Evolutionary conservation across 2,888 invertebrate genomes (phyloP).

Genomic region (Neria commutata): DNA sequence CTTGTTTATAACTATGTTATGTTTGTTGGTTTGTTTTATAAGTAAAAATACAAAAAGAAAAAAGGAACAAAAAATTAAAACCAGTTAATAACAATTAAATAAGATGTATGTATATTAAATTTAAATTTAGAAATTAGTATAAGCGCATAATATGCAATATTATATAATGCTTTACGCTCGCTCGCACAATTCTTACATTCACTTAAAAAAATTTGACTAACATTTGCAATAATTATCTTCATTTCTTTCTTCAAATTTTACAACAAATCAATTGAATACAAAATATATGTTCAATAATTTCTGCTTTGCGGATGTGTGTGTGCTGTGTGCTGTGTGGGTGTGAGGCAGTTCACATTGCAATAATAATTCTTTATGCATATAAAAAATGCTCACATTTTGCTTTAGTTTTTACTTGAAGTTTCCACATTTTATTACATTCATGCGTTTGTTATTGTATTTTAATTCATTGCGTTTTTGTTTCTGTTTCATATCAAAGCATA

Average conservation of each 20-base stretch:
- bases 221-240: conserved; percentile 13
- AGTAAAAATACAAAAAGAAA: conserved; percentile 19
- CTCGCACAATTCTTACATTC: neutral
- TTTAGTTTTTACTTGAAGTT: too few species aligned
- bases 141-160: conserved; percentile 3
- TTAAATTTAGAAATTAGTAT: conserved; percentile 1
- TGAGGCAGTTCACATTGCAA: too few species aligned
- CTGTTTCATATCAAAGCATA: too few species aligned
- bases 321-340: too few species aligned
- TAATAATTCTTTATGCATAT: too few species aligned
- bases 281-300: neutral
- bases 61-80: conserved; percentile 15
- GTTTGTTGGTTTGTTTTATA: conserved; percentile 2
- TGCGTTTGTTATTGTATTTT: too few species aligned
- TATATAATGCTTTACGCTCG: neutral
- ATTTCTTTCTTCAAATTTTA: conserved; percentile 7
- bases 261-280: neutral
- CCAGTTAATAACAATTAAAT: conserved; percentile 24
- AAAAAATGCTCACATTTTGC: neutral
- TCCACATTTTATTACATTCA: too few species aligned
- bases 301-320: too few species aligned
- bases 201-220: neutral
- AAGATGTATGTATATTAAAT: conserved; percentile 12
- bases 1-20: neutral
- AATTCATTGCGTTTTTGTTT: too few species aligned